Evolutionary conservation across 2,113 vertebrate species (phyloP).

Genomic region (Zingel zingel): DNA sequence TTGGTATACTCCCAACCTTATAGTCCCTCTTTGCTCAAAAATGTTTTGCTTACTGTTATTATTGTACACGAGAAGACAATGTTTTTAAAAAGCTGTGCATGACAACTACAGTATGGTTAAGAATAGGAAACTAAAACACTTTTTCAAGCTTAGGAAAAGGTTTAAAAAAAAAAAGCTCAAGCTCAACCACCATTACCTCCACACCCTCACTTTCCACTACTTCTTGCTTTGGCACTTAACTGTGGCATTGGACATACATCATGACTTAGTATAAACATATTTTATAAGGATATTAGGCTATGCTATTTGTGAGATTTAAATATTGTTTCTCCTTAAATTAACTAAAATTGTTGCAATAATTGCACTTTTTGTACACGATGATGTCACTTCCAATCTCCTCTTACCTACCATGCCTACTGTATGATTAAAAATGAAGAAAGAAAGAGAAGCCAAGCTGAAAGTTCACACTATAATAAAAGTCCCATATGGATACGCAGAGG

Average conservation of each 20-base stretch:
- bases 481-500: conserved; percentile 48
- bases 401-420: conserved; percentile 4
- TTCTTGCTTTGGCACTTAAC: neutral
- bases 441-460: conserved; percentile 37
- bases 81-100: neutral
- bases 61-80: neutral
- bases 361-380: conserved; percentile 4
- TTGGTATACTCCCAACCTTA: neutral
- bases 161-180: neutral
- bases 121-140: neutral
- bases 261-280: neutral
- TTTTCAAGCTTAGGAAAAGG: neutral
- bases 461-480: conserved; percentile 49
- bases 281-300: neutral
- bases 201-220: neutral
- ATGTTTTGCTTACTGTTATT: too few relatives aligned
- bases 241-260: neutral
- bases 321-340: neutral
- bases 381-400: conserved; percentile 52
- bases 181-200: neutral
- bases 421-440: conserved; percentile 46
- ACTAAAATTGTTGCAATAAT: conserved; percentile 32
- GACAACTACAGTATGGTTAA: neutral
- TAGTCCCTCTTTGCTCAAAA: neutral
- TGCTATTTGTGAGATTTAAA: neutral